Evolutionary conservation across 2,888 invertebrate genomes (phyloP), one percentile per base, ranked within the genome.

Genomic region (Drosophila trichaetosa): DNA sequence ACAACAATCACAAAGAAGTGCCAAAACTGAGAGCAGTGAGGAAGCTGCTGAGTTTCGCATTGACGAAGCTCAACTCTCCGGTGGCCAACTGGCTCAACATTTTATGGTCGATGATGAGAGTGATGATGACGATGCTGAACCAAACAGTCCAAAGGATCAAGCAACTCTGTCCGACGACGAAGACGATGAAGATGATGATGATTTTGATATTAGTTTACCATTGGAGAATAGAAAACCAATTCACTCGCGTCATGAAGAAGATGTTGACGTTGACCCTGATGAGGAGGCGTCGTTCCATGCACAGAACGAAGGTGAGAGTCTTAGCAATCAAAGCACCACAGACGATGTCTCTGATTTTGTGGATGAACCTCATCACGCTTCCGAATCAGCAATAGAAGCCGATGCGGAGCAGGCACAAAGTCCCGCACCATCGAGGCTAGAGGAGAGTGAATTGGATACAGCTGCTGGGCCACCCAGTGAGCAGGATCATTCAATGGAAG

Each of bases 311-410:
- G 69, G 79, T 3, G 81, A 83, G 46, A 92, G 91, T 59, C 69
- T 90, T 6, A 90, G 89, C 48, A 92, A 92, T 68, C 92, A 93
- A 70, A 92, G 92, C 69, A 93, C 93, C 29, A 90, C 92, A 3
- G 91, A 93, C 69, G 93, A 93, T 80, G 92, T 93, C 0, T 93
- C 93, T 0, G 93, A 93, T 27, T 78, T 92, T 21, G 80, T 71
- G 4, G 93, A 93, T 38, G 93, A 93, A 38, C 77, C 79, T 18
- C 81, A 76, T 5, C 71, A 72, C 18, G 66, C 40, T 11, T 56
- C 76, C 11, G 63, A 59, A 0, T 63, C 62, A 11, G 60, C 53
- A 3, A 13, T 18, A 7, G 66, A 66, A 33, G 36, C 29, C 10
- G 58, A 62, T 4, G 51, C 38, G 27, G 52, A 57, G 13, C 36